Conservation (phyloP, 2,797 vertebrate genomes). For the Ciconia nigra region DNA sequence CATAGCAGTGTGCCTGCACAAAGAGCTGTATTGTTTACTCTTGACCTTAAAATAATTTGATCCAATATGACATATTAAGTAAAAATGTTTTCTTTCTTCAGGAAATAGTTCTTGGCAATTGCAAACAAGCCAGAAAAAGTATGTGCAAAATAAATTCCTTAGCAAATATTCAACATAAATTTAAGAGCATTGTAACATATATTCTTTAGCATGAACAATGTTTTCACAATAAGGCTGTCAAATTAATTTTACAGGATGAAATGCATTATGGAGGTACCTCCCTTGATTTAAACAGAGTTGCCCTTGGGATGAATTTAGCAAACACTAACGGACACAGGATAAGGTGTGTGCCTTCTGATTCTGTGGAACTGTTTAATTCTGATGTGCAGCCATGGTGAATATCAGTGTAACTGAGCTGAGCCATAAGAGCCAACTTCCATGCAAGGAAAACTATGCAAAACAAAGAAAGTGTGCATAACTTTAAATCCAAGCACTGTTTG, state of each 20-base stretch:
- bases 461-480: not conserved
- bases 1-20: not conserved
- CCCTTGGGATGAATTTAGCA: not conserved
- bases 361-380: not conserved
- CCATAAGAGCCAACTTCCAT: not conserved
- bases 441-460: not conserved
- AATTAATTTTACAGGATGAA: not conserved
- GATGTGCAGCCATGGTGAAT: not conserved
- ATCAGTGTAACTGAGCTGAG: not conserved
- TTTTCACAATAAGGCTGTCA: not conserved
- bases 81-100: constrained; percentile 30
- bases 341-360: not conserved
- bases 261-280: not conserved
- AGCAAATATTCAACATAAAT: not conserved
- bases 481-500: not conserved
- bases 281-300: not conserved
- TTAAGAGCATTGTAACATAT: not conserved
- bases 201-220: not conserved
- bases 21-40: constrained; percentile 34
- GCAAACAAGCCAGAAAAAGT: not conserved
- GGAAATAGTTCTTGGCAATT: constrained; percentile 20
- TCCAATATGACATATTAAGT: not conserved
- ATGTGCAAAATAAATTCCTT: not conserved
- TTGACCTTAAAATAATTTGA: constrained; percentile 36
- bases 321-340: too few species aligned